Percentiles rank a stretch among this genome's conserved stretches.
Evolutionary conservation across 1,140 invertebrate species (phyloP).

Genomic region (Dendrolimus punctatus): DNA sequence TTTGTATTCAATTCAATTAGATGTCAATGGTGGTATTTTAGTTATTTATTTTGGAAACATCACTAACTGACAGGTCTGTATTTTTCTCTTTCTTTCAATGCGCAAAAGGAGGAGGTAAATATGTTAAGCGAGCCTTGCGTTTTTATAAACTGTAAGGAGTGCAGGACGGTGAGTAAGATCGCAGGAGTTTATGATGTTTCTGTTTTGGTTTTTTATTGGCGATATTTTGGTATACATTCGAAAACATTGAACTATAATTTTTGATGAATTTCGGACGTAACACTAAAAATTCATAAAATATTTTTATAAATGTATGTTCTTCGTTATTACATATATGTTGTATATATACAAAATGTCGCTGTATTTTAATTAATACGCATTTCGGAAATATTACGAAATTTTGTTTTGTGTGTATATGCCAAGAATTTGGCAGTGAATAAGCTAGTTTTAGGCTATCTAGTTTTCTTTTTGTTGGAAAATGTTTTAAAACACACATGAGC

Average conservation of each 20-base stretch:
- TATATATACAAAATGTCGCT: too few species aligned
- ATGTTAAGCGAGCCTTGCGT: conserved; percentile 50
- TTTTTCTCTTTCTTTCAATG: conserved; percentile 63
- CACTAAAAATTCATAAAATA: too few species aligned
- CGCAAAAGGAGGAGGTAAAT: conserved; percentile 67
- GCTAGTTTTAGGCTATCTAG: too few species aligned
- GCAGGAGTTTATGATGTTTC: conserved; percentile 50
- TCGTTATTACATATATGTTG: too few species aligned
- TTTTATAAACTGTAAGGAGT: conserved; percentile 46
- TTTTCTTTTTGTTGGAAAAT: too few species aligned
- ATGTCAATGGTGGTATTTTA: conserved; percentile 16
- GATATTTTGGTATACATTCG: neutral
- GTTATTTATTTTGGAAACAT: conserved; percentile 40
- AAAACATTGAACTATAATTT: neutral
- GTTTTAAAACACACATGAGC: too few species aligned
- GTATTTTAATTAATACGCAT: too few species aligned
- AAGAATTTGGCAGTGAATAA: too few species aligned
- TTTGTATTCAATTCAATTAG: conserved; percentile 27
- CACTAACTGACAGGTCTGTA: conserved; percentile 63
- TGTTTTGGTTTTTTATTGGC: conserved; percentile 11
- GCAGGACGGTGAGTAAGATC: conserved; percentile 50
- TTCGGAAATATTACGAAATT: too few species aligned
- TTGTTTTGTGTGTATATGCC: too few species aligned
- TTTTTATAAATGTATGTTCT: too few species aligned
- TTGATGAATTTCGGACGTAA: too few species aligned